phyloP scores from a whole-genome alignment of 2,797 vertebrate genomes.

The Cheirogaleus major region DNA sequence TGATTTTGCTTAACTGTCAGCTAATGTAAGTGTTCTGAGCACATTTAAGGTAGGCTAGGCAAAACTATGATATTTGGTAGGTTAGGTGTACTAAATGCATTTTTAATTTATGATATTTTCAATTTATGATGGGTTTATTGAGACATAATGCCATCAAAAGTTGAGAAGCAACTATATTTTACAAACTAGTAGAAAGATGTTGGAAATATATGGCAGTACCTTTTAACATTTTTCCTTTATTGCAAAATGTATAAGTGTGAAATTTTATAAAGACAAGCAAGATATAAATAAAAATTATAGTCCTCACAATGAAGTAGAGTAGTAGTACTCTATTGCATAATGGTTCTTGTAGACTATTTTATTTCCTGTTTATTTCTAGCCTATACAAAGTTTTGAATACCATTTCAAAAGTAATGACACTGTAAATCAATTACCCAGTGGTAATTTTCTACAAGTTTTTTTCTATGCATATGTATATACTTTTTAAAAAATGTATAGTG shows the following conservation, averaged over 20 bases:
- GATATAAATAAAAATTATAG: slow-evolving; percentile 15
- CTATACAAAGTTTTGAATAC: background rate
- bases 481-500: background rate
- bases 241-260: background rate
- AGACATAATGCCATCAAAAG: background rate
- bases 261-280: background rate
- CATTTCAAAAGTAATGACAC: background rate
- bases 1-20: background rate
- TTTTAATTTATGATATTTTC: background rate
- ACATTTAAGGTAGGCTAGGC: background rate
- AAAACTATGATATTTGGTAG: background rate
- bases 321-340: background rate
- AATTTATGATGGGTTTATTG: background rate
- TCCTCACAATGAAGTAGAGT: background rate
- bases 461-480: no score
- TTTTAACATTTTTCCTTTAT: background rate
- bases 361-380: background rate
- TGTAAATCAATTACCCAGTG: background rate
- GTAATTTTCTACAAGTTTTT: background rate
- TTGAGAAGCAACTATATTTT: no score
- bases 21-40: background rate
- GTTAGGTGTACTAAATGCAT: background rate
- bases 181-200: background rate
- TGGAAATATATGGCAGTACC: background rate
- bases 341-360: background rate